These are phyloP conservation scores for Apolygus lucorum DNA, from an alignment of 1,140 invertebrate genomes.

Conservation along the genomic window DNA sequence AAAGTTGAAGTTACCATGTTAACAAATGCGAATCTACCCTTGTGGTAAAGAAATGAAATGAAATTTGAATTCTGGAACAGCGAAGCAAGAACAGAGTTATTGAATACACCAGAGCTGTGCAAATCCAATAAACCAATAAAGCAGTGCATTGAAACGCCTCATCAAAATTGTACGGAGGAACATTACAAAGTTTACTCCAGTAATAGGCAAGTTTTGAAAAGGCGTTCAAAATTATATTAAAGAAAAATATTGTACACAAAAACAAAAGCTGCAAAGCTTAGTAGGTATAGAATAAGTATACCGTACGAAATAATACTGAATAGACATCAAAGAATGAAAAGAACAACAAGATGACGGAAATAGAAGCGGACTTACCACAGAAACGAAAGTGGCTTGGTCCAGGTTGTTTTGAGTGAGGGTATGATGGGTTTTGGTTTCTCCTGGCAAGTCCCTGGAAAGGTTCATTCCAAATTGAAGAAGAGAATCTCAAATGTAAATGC, in stretches of 20 bases:
- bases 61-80: no score
- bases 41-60: no score
- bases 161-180: no score
- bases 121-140: slow-evolving; percentile 18
- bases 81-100: slow-evolving; percentile 18
- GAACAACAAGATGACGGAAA: slow-evolving; percentile 22
- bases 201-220: no score
- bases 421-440: slow-evolving; percentile 17
- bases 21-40: no score
- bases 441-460: slow-evolving; percentile 23
- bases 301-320: no score
- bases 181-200: no score
- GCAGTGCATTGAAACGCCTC: neutral
- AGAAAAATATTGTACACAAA: no score
- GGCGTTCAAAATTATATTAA: no score
- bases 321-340: neutral
- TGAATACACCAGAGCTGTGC: slow-evolving; percentile 20
- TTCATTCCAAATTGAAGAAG: neutral
- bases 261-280: neutral
- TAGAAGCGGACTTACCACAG: slow-evolving; percentile 52
- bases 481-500: no score
- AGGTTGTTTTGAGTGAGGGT: slow-evolving; percentile 40
- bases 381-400: slow-evolving; percentile 59
- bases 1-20: no score
- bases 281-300: no score